Evolutionary conservation across 2,113 vertebrate species (phyloP), one percentile per base, ranked within the genome.

Genomic region (Halcyon senegalensis): DNA sequence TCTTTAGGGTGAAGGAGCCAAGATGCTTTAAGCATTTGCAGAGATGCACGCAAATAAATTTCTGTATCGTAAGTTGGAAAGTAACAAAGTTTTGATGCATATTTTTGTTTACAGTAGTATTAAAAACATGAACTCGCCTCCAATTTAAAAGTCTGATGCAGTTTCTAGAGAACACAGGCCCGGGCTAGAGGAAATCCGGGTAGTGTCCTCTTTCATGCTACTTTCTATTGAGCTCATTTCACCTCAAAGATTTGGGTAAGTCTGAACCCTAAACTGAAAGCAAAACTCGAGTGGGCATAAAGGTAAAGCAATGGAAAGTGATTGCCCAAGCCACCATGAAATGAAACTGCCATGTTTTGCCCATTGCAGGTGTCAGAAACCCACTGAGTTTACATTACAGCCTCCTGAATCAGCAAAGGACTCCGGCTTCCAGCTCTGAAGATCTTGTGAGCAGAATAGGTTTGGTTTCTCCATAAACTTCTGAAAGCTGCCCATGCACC

Each of bases 231-330:
- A 96, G 82, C 64, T 94, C 75, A 84, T 94, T 91, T 95, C 69
- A 93, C 79, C 94, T 96, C 94, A 90, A 72, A 96, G 58, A 17
- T 84, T 50, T 89, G 69, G 62, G 64, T 87, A 70, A 95, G 66
- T 73, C 62, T 89, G 88, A 94, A 59, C 24, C 39, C 31, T 82
- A 89, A 93, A 96, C 69, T 70, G 96, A 97, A 97, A 96, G 88
- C 90, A 96, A 97, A 97, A 97, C 95, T 84, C 69, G 70, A 74
- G 53, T 5, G 8, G 46, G 73, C 86, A 90, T 69, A 84, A 84
- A 95, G 87, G 89, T 84, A 94, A 84, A 73, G 66, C 89, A 96
- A 95, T 90, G 90, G 94, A 97, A 96, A 97, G 93, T 95, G 92
- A 93, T 94, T 87, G 66, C 83, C 66, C 80, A 75, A 88, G 79